A percentile compares a stretch with the other conserved stretches of the same genome.
phyloP scores from a whole-genome alignment of 1,140 invertebrate genomes.

The Caligus rogercresseyi region DNA sequence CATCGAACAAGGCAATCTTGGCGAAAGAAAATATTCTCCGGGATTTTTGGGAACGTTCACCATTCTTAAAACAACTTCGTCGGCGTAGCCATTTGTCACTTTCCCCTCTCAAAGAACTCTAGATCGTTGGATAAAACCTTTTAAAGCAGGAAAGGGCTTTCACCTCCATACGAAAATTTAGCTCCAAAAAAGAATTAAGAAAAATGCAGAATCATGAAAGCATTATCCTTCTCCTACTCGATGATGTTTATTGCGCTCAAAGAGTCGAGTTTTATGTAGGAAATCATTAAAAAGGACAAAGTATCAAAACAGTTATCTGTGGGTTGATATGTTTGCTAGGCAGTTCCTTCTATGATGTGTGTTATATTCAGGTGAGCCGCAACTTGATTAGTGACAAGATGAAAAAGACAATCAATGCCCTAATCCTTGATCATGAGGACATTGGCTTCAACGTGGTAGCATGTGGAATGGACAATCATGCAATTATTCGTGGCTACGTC shows the following conservation, averaged over 20 bases:
- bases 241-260: background rate
- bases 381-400: background rate
- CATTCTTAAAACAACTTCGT: too few species aligned
- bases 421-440: background rate
- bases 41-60: background rate
- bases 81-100: background rate
- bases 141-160: background rate
- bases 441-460: background rate
- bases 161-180: background rate
- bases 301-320: background rate
- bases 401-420: too few species aligned
- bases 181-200: background rate
- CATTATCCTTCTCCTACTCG: background rate
- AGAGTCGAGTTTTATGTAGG: background rate
- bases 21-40: background rate
- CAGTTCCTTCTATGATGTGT: background rate
- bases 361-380: background rate
- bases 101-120: background rate
- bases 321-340: background rate
- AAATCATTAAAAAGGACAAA: background rate
- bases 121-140: background rate
- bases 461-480: background rate
- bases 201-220: background rate
- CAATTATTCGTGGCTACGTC: background rate
- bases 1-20: background rate